These are phyloP conservation scores for Plutomurus gul DNA, from an alignment of 1,140 invertebrate genomes.

Conservation along the genomic window DNA sequence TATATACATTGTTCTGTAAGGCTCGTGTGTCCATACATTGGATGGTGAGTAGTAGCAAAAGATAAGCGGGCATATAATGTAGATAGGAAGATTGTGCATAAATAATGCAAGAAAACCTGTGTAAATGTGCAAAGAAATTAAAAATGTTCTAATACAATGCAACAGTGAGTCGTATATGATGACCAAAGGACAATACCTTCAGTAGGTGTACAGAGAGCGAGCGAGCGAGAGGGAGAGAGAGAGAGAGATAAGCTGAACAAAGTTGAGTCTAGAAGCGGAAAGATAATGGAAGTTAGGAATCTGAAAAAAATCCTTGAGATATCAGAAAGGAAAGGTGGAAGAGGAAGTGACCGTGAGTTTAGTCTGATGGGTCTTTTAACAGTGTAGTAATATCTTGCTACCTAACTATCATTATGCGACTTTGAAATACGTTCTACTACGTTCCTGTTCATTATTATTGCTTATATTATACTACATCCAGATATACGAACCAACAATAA, in stretches of 20 bases:
- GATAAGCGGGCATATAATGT: not conserved
- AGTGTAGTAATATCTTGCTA: not conserved
- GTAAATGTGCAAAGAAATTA: no score
- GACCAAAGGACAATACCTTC: not conserved
- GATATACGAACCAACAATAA: no score
- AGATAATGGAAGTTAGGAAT: slow-evolving; percentile 29
- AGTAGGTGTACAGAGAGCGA: no score
- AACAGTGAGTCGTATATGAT: not conserved
- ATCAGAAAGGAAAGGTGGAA: slow-evolving; percentile 49
- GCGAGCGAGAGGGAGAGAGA: no score
- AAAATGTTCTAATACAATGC: slow-evolving; percentile 18
- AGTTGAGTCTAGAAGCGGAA: slow-evolving; percentile 28
- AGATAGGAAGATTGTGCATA: not conserved
- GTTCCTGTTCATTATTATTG: no score
- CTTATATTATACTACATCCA: no score
- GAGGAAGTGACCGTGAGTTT: slow-evolving; percentile 51
- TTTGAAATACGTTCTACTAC: no score
- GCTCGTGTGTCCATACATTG: no score
- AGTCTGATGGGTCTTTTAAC: slow-evolving; percentile 27
- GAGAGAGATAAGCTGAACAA: not conserved
- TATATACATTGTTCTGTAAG: no score
- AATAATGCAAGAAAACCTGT: not conserved
- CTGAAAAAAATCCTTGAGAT: slow-evolving; percentile 40
- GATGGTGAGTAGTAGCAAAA: no score
- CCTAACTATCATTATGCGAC: not conserved